Base-by-base conservation (phyloP, 2,113 vertebrate species). In the Protomyctophum bolini region DNA sequence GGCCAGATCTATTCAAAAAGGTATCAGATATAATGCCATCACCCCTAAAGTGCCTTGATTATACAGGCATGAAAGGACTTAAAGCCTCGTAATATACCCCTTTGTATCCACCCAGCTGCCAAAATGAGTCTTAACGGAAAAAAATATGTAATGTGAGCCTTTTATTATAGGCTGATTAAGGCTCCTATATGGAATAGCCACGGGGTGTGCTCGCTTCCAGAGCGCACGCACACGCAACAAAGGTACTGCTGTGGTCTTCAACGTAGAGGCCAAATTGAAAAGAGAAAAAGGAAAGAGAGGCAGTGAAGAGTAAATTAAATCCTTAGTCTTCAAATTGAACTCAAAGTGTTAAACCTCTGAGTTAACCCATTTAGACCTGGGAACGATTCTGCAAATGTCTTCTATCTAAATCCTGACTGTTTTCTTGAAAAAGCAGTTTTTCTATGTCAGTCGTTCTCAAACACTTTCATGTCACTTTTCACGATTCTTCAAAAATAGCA, bases 1-100 rank as follows among this genome's bases (percentile, higher is more conserved):
- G 73, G 68, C 76, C 73, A 57, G 63, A 80, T 84, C 83, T 79
- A 66, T 81, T 86, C 75, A 80, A 82, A 80, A 82, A 87, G 71
- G 72, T 80, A 83, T 85, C 77, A 75, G 67, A 90, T 82, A 54
- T 47, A 61, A 82, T 75, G 73, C 72, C 65, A 75, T 80, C 61
- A 77, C 66, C 73, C 33, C 69, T 71, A 29, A 78, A 77, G 79
- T 80, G 70, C 69, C 63, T 83, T 88, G 73, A 87, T 87, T 79
- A 21, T 79, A 21, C 21, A 77, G 79, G 87, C 60, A 67, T 73
- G 72, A 86, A 81, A 67, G 50, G 66, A 62, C 64, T 64, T 64
- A 77, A 85, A 68, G 58, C 67, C 48, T 79, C 65, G 29, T 73
- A 86, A 83, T 80, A 70, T 80, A 70, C 61, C 49, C 52, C 72